Conservation (phyloP, 2,113 vertebrate species). For the Chroicocephalus ridibundus region DNA sequence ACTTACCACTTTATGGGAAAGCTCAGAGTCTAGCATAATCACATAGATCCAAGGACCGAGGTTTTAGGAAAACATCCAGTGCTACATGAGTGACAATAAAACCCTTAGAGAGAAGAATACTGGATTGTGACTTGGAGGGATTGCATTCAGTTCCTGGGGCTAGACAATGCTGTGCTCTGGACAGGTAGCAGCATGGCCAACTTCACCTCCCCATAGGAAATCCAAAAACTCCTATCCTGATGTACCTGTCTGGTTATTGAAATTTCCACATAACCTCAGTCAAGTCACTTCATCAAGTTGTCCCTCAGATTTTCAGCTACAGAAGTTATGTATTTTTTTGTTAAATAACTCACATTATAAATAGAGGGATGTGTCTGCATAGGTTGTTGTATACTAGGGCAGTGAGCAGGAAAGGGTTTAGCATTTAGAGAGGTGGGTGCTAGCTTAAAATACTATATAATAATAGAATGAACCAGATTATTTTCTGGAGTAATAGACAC, state of each 20-base stretch:
- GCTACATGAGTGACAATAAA: background rate
- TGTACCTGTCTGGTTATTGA: background rate
- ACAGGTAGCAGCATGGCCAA: accelerated
- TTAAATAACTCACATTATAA: background rate
- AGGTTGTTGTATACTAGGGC: background rate
- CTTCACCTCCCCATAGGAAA: background rate
- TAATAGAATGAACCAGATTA: background rate
- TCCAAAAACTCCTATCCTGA: background rate
- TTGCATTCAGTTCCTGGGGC: accelerated
- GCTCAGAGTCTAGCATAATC: background rate
- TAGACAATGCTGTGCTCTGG: accelerated
- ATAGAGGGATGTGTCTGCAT: background rate
- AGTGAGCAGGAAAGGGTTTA: background rate
- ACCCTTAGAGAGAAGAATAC: background rate
- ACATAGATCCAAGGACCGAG: background rate
- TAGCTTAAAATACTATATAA: background rate
- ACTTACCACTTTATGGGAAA: background rate
- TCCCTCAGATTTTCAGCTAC: background rate
- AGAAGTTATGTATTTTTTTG: background rate
- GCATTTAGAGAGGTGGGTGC: background rate
- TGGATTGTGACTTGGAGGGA: background rate
- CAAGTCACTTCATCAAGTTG: background rate
- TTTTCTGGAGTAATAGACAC: background rate
- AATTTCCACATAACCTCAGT: background rate
- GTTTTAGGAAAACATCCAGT: background rate